phyloP scores from a whole-genome alignment of 2,113 vertebrate species.

The Gobiocypris rarus region DNA sequence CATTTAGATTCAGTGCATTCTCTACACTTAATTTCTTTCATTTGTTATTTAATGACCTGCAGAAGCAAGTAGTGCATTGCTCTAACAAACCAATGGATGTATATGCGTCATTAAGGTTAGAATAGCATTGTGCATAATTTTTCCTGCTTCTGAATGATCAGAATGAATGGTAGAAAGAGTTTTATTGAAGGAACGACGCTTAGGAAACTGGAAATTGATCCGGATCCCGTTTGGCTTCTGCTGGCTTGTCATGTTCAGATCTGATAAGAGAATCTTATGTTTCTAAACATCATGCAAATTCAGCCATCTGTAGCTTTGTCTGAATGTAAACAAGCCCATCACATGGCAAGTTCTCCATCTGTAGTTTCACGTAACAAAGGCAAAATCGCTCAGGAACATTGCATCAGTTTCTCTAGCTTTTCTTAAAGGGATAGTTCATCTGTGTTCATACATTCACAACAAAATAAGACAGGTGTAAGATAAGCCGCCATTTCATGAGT shows the following conservation, averaged over 20 bases:
- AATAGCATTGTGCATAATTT: slow-evolving; percentile 4
- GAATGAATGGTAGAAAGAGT: background rate
- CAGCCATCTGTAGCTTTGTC: slow-evolving; percentile 22
- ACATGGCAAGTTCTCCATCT: slow-evolving; percentile 41
- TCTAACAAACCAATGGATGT: slow-evolving; percentile 25
- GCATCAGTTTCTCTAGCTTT: slow-evolving; percentile 8
- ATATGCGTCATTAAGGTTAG: slow-evolving; percentile 20
- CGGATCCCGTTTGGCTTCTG: slow-evolving; percentile 15
- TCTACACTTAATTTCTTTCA: slow-evolving; percentile 26
- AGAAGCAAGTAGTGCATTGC: slow-evolving; percentile 4
- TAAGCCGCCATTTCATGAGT: background rate
- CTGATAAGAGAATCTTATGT: slow-evolving; percentile 30
- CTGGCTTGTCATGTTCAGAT: slow-evolving; percentile 27
- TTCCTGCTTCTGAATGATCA: background rate
- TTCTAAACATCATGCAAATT: slow-evolving; percentile 20
- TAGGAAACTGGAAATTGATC: slow-evolving; percentile 14
- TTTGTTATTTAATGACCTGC: slow-evolving; percentile 42
- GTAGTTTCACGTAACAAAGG: slow-evolving; percentile 24
- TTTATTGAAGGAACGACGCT: background rate
- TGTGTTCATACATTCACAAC: background rate
- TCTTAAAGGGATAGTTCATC: background rate
- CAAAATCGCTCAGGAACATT: background rate
- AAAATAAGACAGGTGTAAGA: background rate
- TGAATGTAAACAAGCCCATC: slow-evolving; percentile 40
- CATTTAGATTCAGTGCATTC: slow-evolving; percentile 64